A percentile compares a stretch with the other conserved stretches of the same genome.
Conservation (phyloP, 2,113 vertebrate genomes). For the Mormyrus iriodes region DNA sequence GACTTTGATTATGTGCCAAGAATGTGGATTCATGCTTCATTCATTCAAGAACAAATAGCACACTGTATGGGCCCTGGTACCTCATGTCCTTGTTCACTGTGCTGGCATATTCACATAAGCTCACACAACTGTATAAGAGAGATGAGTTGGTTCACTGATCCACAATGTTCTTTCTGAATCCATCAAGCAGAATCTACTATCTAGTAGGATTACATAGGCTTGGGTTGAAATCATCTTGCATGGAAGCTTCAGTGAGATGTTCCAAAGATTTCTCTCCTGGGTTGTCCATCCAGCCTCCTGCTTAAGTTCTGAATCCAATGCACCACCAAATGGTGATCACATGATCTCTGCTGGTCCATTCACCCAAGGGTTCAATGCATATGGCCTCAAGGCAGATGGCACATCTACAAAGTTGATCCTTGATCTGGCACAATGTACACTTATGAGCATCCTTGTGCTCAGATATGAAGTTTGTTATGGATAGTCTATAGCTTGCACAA, state of each 20-base stretch:
- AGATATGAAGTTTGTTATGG: background rate
- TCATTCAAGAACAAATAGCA: background rate
- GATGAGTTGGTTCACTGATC: background rate
- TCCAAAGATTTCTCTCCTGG: background rate
- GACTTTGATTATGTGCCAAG: background rate
- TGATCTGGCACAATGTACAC: background rate
- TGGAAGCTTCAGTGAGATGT: background rate
- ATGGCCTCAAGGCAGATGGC: background rate
- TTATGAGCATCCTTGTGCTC: background rate
- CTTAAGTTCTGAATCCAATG: background rate
- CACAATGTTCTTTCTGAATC: background rate
- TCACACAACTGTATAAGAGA: background rate
- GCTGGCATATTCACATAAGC: background rate
- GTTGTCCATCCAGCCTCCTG: background rate
- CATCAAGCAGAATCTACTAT: background rate
- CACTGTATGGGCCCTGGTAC: background rate
- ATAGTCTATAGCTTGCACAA: background rate
- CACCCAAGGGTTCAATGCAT: background rate
- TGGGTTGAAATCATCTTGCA: background rate
- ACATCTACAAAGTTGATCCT: background rate
- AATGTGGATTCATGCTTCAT: background rate
- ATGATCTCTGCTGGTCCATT: background rate
- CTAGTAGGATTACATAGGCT: background rate
- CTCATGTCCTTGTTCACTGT: background rate
- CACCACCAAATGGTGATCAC: background rate